Conservation (phyloP, 2,888 invertebrate species). For the Elmis aenea region DNA sequence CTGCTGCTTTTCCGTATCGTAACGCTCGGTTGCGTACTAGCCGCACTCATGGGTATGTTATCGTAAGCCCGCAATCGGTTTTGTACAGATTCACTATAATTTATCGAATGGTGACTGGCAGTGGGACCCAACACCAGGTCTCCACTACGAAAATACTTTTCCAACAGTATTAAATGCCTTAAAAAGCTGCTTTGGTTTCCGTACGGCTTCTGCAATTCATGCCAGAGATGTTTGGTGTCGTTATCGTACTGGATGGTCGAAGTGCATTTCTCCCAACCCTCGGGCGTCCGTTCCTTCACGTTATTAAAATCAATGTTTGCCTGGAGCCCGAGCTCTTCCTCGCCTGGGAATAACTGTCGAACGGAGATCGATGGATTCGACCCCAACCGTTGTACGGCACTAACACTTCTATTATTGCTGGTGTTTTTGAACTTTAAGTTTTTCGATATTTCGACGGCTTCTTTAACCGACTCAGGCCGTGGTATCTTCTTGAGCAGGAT, state of each 20-base stretch:
- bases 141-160: slow-evolving; percentile 77
- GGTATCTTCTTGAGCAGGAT: slow-evolving; percentile 27
- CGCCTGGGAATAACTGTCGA: slow-evolving; percentile 74
- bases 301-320: slow-evolving; percentile 71
- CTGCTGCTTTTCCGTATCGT: slow-evolving; percentile 30
- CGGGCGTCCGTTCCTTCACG: slow-evolving; percentile 68
- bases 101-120: slow-evolving; percentile 68
- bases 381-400: slow-evolving; percentile 63
- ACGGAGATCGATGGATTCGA: slow-evolving; percentile 80
- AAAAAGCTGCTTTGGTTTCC: slow-evolving; percentile 84
- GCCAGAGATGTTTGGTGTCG: slow-evolving; percentile 77
- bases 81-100: slow-evolving; percentile 75
- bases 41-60: slow-evolving; percentile 45
- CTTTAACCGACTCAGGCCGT: slow-evolving; percentile 31
- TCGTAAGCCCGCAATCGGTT: slow-evolving; percentile 74
- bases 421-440: slow-evolving; percentile 46
- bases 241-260: slow-evolving; percentile 75
- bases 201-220: slow-evolving; percentile 77
- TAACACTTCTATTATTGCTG: slow-evolving; percentile 47
- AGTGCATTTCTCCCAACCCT: slow-evolving; percentile 79
- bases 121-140: slow-evolving; percentile 69
- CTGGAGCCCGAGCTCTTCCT: slow-evolving; percentile 74
- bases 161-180: slow-evolving; percentile 72
- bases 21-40: slow-evolving; percentile 5
- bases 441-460: slow-evolving; percentile 35